phyloP scores from a whole-genome alignment of 2,797 vertebrate genomes.

The Aldrovandia affinis region DNA sequence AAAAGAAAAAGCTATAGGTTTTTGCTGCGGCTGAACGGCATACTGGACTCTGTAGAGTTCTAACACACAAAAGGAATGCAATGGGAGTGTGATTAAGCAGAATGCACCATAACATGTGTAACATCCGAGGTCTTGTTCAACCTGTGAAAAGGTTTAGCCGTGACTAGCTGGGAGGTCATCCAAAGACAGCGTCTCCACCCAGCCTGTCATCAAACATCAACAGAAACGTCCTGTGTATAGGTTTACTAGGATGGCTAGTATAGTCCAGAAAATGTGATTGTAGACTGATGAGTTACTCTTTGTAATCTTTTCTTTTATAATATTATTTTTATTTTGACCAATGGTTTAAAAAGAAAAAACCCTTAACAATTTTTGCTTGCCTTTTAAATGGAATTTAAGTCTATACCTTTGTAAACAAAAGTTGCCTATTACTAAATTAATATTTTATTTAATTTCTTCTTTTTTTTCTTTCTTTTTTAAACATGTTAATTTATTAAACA shows the following conservation, averaged over 20 bases:
- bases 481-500: constrained; percentile 80
- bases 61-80: constrained; percentile 47
- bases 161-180: neutral
- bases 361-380: constrained; percentile 63
- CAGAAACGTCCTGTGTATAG: constrained; percentile 52
- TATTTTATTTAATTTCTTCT: constrained; percentile 71
- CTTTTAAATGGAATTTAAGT: constrained; percentile 62
- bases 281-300: constrained; percentile 10
- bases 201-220: constrained; percentile 41
- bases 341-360: constrained; percentile 56
- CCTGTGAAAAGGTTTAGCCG: neutral
- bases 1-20: neutral
- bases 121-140: constrained; percentile 46
- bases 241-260: constrained; percentile 54
- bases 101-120: constrained; percentile 71
- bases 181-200: constrained; percentile 23
- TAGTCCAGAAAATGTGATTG: constrained; percentile 60
- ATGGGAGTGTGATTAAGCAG: constrained; percentile 63
- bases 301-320: constrained; percentile 22
- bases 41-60: neutral
- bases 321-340: constrained; percentile 51
- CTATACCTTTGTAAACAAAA: constrained; percentile 49
- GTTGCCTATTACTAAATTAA: constrained; percentile 75
- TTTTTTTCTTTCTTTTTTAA: constrained; percentile 46
- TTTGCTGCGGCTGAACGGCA: neutral